Percentiles rank a stretch among this genome's conserved stretches.
phyloP scores from a whole-genome alignment of 1,140 invertebrate genomes.

The Aphidius gifuensis region DNA sequence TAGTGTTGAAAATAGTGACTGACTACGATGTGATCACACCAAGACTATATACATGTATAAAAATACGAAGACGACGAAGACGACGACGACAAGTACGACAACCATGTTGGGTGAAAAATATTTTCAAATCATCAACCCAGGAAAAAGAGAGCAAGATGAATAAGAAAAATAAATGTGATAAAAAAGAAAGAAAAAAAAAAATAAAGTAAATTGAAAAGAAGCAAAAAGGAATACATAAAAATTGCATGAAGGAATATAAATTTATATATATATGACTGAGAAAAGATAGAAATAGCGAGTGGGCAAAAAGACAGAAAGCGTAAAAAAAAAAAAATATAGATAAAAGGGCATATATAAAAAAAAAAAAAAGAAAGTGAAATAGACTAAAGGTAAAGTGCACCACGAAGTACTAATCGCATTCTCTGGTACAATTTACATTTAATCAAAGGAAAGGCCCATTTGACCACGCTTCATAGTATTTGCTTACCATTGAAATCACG shows the following conservation, averaged over 20 bases:
- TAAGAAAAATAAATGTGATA: not conserved
- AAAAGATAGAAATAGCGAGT: not conserved
- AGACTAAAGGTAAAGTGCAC: conserved; percentile 15
- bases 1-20: too few relatives aligned
- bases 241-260: not conserved
- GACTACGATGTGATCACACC: too few relatives aligned
- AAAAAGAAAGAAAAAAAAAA: conserved; percentile 9
- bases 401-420: conserved; percentile 49
- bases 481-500: conserved; percentile 53
- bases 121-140: conserved; percentile 3
- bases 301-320: not conserved
- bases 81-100: too few relatives aligned
- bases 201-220: conserved; percentile 2
- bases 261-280: not conserved
- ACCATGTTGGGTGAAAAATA: conserved; percentile 3
- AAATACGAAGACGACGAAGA: too few relatives aligned
- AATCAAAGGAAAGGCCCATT: conserved; percentile 53
- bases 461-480: conserved; percentile 50
- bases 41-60: too few relatives aligned
- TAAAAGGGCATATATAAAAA: not conserved
- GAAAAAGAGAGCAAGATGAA: not conserved
- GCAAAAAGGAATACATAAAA: conserved; percentile 1
- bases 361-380: not conserved
- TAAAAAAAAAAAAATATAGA: not conserved
- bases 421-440: conserved; percentile 53